Evolutionary conservation across 2,888 invertebrate genomes (phyloP).

Genomic region (Sarcophaga carnaria): DNA sequence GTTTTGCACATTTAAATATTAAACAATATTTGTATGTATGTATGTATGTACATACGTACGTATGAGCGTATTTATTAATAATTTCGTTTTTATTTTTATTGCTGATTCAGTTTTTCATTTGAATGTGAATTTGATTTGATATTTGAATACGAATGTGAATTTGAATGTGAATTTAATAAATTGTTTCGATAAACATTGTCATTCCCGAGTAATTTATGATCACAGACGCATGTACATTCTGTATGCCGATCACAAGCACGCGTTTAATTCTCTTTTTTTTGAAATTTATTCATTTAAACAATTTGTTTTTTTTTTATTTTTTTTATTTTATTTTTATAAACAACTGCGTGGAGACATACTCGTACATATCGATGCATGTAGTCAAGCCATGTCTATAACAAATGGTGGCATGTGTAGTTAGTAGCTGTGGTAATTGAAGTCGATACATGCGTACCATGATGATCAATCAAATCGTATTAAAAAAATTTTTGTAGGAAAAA

Average conservation of each 20-base stretch:
- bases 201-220: conserved; percentile 38
- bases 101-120: not conserved
- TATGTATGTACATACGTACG: no score
- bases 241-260: conserved; percentile 37
- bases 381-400: no score
- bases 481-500: conserved; percentile 16
- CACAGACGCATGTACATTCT: conserved; percentile 20
- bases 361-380: no score
- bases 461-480: no score
- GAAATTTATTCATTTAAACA: conserved; percentile 50
- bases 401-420: no score
- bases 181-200: conserved; percentile 43
- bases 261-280: conserved; percentile 53
- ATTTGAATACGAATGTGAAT: conserved; percentile 10
- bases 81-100: not conserved
- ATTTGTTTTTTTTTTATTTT: no score
- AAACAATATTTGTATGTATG: not conserved
- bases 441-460: not conserved
- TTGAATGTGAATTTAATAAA: conserved; percentile 46
- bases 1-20: no score
- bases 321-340: no score
- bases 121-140: not conserved
- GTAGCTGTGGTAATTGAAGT: no score
- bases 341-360: no score
- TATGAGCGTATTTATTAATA: no score